phyloP scores from a whole-genome alignment of 1,140 invertebrate genomes.

The Mylabris phalerata region DNA sequence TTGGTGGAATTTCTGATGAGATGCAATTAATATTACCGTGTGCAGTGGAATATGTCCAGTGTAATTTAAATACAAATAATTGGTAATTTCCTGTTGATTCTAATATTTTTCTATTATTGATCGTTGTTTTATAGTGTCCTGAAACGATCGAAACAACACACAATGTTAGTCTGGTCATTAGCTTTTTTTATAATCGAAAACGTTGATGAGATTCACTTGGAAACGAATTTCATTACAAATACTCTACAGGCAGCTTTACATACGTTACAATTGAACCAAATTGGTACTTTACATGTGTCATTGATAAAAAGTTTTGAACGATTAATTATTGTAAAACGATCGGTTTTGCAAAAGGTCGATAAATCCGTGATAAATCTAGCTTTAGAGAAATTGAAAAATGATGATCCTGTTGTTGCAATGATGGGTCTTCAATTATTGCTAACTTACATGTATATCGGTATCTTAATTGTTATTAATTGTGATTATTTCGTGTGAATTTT shows the following conservation, averaged over 20 bases:
- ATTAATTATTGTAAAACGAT: constrained; percentile 54
- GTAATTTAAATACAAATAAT: constrained; percentile 52
- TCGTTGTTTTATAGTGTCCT: constrained; percentile 40
- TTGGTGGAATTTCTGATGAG: constrained; percentile 50
- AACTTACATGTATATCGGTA: constrained; percentile 73
- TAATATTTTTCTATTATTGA: constrained; percentile 12
- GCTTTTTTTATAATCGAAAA: constrained; percentile 65
- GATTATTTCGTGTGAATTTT: neutral
- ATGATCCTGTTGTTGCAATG: constrained; percentile 60
- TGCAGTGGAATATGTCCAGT: constrained; percentile 62
- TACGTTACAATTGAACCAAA: constrained; percentile 40
- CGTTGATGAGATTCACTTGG: constrained; percentile 42
- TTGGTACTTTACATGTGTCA: constrained; percentile 41
- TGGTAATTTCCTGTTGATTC: constrained; percentile 40
- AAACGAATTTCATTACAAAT: constrained; percentile 41
- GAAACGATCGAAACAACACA: constrained; percentile 56
- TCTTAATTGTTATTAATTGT: constrained; percentile 27
- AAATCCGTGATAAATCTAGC: constrained; percentile 68
- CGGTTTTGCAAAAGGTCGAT: constrained; percentile 50
- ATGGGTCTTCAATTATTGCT: constrained; percentile 67
- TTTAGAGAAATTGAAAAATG: constrained; percentile 62
- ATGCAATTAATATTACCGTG: constrained; percentile 55
- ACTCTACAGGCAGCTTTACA: constrained; percentile 42
- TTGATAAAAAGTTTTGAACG: constrained; percentile 62
- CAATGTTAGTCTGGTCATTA: constrained; percentile 58